Evolutionary conservation across 2,888 invertebrate species (phyloP).

Genomic region (Eristalis intricaria): DNA sequence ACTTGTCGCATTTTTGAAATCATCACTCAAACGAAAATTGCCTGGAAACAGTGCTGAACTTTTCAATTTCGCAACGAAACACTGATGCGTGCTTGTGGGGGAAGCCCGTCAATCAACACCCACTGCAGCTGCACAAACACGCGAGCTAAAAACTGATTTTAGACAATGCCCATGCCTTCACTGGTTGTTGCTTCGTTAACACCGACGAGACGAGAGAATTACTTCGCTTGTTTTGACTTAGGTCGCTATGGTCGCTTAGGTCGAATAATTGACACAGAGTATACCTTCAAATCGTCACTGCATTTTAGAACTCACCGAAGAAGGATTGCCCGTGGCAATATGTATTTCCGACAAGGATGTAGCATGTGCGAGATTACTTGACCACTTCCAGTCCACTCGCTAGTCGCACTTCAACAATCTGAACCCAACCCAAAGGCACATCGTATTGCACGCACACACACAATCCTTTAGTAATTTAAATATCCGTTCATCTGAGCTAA

Average conservation of each 20-base stretch:
- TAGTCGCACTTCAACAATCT: not conserved
- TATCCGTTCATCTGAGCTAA: not conserved
- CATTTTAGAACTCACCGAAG: not conserved
- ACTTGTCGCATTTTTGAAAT: not conserved
- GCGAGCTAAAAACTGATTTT: not conserved
- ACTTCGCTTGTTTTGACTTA: conserved; percentile 1
- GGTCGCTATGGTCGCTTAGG: not conserved
- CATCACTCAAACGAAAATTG: not conserved
- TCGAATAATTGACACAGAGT: not conserved
- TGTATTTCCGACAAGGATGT: not conserved
- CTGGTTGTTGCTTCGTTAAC: too few relatives aligned
- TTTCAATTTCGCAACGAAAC: too few relatives aligned
- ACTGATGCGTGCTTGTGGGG: not conserved
- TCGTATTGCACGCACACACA: not conserved
- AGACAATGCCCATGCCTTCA: too few relatives aligned
- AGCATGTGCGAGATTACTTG: not conserved
- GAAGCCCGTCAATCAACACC: not conserved
- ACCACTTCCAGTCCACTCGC: not conserved
- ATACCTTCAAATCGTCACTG: not conserved
- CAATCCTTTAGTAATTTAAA: conserved; percentile 2
- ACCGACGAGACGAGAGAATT: not conserved
- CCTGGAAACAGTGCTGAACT: not conserved
- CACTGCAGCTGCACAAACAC: not conserved
- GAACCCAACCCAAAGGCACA: too few relatives aligned
- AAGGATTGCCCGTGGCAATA: not conserved